Evolutionary conservation across 2,888 invertebrate genomes (phyloP), one percentile per base, ranked within the genome.

Genomic region (Drymonia ruficornis): DNA sequence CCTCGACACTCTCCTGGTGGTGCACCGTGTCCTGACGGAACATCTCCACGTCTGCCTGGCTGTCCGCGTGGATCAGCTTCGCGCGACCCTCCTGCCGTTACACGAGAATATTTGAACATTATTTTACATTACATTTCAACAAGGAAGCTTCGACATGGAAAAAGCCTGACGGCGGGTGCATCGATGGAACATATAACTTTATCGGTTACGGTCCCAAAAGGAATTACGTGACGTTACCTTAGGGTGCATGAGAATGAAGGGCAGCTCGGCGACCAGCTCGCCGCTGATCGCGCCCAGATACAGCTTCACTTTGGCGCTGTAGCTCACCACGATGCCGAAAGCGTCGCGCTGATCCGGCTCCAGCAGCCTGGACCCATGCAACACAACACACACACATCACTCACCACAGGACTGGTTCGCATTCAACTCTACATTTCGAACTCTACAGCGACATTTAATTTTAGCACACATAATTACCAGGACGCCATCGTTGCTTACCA

Each of bases 311-410:
- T 98, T 99, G 40, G 97, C 97, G 54, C 97, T 97, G 93, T 99
- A 99, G 42, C 98, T 98, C 12, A 99, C 98, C 67, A 99, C 96
- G 75, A 99, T 98, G 58, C 99, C 99, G 81, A 99, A 98, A 50
- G 97, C 97, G 86, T 99, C 98, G 61, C 97, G 96, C 74, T 97
- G 96, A 74, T 98, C 97, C 12, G 97, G 96, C 63, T 93, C 93
- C 80, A 93, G 70, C 65, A 93, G 56, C 52, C 92, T 93, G 70
- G 31, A n/a, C 28, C 13, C 43, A 50, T 34, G 15, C 31, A 31
- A 31, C 31, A 31, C 11, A 28, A 28, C 28, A 28, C 28, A 28
- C 8, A 28, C 0, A 5, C 28, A 28, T 28, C 28, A 28, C 8
- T 28, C 8, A 1, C 28, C n/a, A n/a, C n/a, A n/a, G n/a, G n/a